phyloP scores from a whole-genome alignment of 2,113 vertebrate genomes.

The Phyllopteryx taeniolatus region DNA sequence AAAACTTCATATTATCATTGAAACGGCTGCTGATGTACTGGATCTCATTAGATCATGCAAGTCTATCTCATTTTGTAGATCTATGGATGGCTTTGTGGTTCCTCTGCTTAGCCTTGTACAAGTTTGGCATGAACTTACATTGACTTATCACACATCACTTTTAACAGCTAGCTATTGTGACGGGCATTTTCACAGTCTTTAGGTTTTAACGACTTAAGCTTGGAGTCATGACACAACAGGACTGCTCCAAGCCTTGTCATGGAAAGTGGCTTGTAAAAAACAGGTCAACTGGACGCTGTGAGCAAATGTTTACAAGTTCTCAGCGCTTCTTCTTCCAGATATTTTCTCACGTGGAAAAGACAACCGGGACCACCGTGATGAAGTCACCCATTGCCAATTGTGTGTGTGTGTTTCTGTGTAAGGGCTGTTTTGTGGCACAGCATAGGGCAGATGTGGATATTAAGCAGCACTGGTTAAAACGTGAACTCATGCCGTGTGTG shows the following conservation, averaged over 20 bases:
- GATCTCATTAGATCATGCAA: no score
- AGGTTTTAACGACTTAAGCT: not conserved
- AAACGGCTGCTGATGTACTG: not conserved
- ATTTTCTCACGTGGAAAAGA: slow-evolving; percentile 5
- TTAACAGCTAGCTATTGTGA: not conserved
- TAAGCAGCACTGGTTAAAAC: not conserved
- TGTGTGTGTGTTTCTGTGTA: not conserved
- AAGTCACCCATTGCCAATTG: not conserved
- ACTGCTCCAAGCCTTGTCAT: not conserved
- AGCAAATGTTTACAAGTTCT: slow-evolving; percentile 4
- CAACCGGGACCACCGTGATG: not conserved
- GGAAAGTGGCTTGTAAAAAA: not conserved
- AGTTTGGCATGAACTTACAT: no score
- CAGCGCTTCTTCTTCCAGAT: not conserved
- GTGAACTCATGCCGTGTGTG: slow-evolving; percentile 27
- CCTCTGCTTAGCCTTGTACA: not conserved
- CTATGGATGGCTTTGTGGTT: not conserved
- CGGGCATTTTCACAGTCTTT: not conserved
- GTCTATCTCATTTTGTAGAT: not conserved
- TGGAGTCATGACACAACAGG: not conserved
- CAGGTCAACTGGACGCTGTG: not conserved
- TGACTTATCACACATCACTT: not conserved
- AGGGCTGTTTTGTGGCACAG: not conserved
- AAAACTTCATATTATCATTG: no score
- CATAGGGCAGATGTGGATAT: not conserved